Evolutionary conservation across 2,113 vertebrate genomes (phyloP), one percentile per base, ranked within the genome.

Genomic region (Mormoops blainvillei): DNA sequence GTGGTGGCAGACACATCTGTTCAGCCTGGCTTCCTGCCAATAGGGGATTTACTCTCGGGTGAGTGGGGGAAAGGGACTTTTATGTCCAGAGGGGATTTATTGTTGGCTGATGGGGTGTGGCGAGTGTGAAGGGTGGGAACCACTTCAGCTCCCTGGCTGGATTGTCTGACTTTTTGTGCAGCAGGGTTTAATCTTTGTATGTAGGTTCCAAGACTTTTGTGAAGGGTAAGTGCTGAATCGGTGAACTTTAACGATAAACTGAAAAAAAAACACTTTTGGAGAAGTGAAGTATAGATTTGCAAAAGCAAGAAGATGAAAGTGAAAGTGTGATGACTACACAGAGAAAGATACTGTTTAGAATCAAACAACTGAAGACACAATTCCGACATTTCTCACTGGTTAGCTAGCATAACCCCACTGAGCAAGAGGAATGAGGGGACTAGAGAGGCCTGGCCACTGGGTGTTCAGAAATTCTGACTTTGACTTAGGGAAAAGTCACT

Each of bases 11-110:
- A 96, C 96, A 96, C 97, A 96, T 97, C 97, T 97, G 97, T 96
- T 98, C 97, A 82, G 77, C 58, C 94, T 97, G 97, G 97, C 97
- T 96, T 98, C 67, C 96, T 97, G 97, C 97, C 97, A 98, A 96
- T 22, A 83, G 89, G 87, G 94, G 96, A 98, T 98, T 98, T 98
- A 95, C 84, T 97, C 83, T 93, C 10, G 71, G 77, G 93, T 94
- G 80, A 97, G 97, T 96, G 7, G 89, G 85, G 92, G 83, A 96
- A 94, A 97, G 61, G 41, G 89, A 97, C 93, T 98, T 98, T 97
- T 88, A 97, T 97, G 97, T 97, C 76, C 7, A 93, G 95, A 98
- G 93, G 96, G 96, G 94, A 96, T 98, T 97, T 97, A 98, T 97
- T 97, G 97, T 96, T 97, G 96, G 94, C 95, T 97, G 96, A 96